These are phyloP conservation scores for Elanoides forficatus DNA, from an alignment of 2,113 vertebrate genomes.

Conservation along the genomic window DNA sequence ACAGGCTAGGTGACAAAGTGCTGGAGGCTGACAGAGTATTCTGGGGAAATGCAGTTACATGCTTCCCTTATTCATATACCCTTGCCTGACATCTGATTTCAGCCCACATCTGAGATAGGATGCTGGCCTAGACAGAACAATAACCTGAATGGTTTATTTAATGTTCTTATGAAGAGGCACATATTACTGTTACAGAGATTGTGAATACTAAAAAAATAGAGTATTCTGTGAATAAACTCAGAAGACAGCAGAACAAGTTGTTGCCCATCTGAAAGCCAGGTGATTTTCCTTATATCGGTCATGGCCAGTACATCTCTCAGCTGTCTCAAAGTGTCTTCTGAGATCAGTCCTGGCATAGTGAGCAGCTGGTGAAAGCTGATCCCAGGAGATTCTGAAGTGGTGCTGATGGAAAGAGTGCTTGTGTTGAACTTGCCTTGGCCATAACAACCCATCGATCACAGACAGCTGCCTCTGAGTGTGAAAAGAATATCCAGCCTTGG, in stretches of 20 bases:
- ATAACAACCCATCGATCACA: slow-evolving; percentile 13
- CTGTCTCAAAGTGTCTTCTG: not conserved
- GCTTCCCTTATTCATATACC: not conserved
- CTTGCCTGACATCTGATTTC: not conserved
- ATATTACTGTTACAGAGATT: not conserved
- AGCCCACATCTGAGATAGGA: not conserved
- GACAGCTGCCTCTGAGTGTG: not conserved
- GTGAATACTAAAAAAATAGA: not conserved
- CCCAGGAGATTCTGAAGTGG: not conserved
- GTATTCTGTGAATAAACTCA: not conserved
- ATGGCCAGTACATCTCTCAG: not conserved
- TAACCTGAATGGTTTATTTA: not conserved
- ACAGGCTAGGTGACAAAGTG: not conserved
- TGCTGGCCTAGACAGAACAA: not conserved
- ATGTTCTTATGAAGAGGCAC: not conserved
- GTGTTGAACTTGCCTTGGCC: not conserved
- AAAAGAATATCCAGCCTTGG: slow-evolving; percentile 15
- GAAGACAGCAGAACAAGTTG: not conserved
- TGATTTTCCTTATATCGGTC: not conserved
- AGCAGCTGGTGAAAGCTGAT: slow-evolving; percentile 51
- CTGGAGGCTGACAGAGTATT: not conserved
- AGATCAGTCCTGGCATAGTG: not conserved
- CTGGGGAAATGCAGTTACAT: not conserved
- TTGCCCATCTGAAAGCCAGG: not conserved
- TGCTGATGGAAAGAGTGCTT: slow-evolving; percentile 6